Conservation (phyloP, 2,797 vertebrate species). For the Chelon labrosus region DNA sequence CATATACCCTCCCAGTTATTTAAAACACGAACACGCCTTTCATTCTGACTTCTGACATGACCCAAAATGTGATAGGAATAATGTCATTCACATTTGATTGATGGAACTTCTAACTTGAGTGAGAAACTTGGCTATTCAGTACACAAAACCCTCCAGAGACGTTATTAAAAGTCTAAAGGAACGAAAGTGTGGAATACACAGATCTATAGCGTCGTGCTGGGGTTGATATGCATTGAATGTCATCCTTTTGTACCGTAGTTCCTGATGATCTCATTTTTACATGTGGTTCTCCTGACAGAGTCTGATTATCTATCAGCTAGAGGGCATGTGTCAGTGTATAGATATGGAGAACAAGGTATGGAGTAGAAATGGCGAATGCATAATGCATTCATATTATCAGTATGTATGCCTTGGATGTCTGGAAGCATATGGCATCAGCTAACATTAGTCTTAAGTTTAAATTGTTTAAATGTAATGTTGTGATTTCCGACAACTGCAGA, state of each 20-base stretch:
- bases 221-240: constrained; percentile 37
- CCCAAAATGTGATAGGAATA: constrained; percentile 88
- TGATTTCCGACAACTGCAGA: constrained; percentile 42
- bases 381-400: constrained; percentile 22
- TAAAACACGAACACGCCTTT: constrained; percentile 84
- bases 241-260: constrained; percentile 10
- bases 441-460: constrained; percentile 16
- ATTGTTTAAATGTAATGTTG: constrained; percentile 5
- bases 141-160: constrained; percentile 82
- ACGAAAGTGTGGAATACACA: constrained; percentile 53
- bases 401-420: constrained; percentile 36
- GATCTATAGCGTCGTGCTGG: constrained; percentile 48
- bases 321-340: constrained; percentile 14
- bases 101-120: constrained; percentile 82
- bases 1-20: constrained; percentile 80
- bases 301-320: constrained; percentile 41
- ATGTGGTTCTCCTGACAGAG: constrained; percentile 13
- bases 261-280: constrained; percentile 16
- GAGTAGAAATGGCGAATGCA: constrained; percentile 20
- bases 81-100: constrained; percentile 83
- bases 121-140: constrained; percentile 83
- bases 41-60: constrained; percentile 89
- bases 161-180: constrained; percentile 67
- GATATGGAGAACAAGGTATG: constrained; percentile 1
- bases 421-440: constrained; percentile 34